Conservation (phyloP, 1,140 invertebrate genomes). For the Rhizoglyphus robini region DNA sequence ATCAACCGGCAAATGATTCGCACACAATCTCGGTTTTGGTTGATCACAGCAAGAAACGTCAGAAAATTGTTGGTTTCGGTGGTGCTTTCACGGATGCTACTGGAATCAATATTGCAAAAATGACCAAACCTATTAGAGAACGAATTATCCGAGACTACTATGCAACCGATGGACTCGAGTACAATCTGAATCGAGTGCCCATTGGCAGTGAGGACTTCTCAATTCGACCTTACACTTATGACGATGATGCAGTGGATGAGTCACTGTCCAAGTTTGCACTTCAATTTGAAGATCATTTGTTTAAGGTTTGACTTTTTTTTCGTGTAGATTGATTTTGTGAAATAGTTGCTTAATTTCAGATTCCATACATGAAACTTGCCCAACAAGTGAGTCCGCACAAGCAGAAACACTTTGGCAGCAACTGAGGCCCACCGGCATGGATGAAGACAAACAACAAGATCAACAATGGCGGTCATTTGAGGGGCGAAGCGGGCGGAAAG, state of each 20-base stretch:
- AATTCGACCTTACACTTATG: constrained; percentile 49
- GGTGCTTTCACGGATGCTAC: constrained; percentile 71
- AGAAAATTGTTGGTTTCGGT: constrained; percentile 56
- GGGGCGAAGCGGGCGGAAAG: constrained; percentile 49
- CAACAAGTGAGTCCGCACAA: no score
- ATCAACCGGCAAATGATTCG: not conserved
- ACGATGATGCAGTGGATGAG: constrained; percentile 40
- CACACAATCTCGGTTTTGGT: constrained; percentile 20
- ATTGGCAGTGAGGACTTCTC: constrained; percentile 73
- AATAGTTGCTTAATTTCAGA: no score
- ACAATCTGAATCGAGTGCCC: constrained; percentile 56
- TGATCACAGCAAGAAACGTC: constrained; percentile 25
- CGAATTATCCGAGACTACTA: constrained; percentile 7
- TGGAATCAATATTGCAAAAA: constrained; percentile 48
- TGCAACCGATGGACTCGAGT: constrained; percentile 43
- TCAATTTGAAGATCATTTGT: not conserved
- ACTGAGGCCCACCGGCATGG: no score
- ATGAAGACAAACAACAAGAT: constrained; percentile 51
- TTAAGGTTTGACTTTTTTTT: constrained; percentile 4
- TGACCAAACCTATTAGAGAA: not conserved
- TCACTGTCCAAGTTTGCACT: constrained; percentile 27
- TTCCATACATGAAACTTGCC: constrained; percentile 3
- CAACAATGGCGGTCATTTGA: constrained; percentile 37
- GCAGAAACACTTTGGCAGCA: constrained; percentile 37
- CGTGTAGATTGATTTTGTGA: no score